phyloP scores from a whole-genome alignment of 2,113 vertebrate genomes.

The Oncorhynchus nerka region DNA sequence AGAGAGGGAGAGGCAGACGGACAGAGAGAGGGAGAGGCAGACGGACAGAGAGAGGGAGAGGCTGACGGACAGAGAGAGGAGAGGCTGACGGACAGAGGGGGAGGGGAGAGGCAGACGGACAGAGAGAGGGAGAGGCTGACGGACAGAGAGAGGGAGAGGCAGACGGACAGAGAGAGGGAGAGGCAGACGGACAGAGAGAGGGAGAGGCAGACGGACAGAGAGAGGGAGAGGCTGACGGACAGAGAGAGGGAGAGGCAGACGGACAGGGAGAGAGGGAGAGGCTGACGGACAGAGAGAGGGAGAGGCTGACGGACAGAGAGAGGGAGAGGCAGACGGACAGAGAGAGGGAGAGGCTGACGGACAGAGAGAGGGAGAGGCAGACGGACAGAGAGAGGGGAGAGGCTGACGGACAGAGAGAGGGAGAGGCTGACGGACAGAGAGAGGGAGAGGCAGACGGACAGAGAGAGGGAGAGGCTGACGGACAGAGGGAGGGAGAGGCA shows the following conservation, averaged over 20 bases:
- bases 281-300: not conserved
- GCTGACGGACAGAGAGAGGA: not conserved
- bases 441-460: too few relatives aligned
- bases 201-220: not conserved
- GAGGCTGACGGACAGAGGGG: too few relatives aligned
- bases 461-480: not conserved
- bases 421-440: too few relatives aligned
- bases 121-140: not conserved
- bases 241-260: not conserved
- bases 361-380: not conserved
- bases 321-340: not conserved
- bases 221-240: not conserved
- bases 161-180: not conserved
- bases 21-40: not conserved
- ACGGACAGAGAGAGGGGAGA: not conserved
- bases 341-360: not conserved
- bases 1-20: too few relatives aligned
- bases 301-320: too few relatives aligned
- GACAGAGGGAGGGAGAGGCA: too few relatives aligned
- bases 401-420: not conserved
- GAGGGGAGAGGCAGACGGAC: too few relatives aligned
- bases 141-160: too few relatives aligned
- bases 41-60: not conserved
- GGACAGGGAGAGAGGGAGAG: not conserved
- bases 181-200: not conserved